Evolutionary conservation across 2,797 vertebrate species (phyloP).

Genomic region (Gadopsis marmoratus): DNA sequence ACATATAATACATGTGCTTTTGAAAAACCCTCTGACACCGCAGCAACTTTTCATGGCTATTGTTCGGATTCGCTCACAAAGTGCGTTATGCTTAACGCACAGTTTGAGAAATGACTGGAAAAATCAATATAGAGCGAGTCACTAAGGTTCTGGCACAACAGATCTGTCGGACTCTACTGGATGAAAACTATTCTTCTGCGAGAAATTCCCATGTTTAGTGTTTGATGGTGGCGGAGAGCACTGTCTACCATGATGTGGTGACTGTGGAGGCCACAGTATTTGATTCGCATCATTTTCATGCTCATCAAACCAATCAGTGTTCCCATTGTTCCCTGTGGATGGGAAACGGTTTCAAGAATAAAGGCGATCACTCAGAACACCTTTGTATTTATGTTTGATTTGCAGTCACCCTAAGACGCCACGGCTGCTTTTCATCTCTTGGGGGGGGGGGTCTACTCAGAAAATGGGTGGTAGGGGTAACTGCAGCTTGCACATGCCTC

Average conservation of each 20-base stretch:
- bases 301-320: neutral
- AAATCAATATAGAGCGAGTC: neutral
- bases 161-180: neutral
- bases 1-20: neutral
- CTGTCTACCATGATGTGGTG: neutral
- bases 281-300: neutral
- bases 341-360: conserved; percentile 2
- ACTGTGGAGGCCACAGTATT: neutral
- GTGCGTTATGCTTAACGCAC: neutral
- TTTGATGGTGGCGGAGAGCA: neutral
- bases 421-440: neutral
- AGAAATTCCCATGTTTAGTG: neutral
- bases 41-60: neutral
- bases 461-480: too few relatives aligned
- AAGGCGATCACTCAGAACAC: neutral
- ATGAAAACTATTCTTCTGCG: neutral
- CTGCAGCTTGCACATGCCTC: too few relatives aligned
- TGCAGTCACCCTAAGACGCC: neutral
- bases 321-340: neutral
- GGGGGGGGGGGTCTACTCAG: too few relatives aligned
- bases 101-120: neutral
- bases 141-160: neutral
- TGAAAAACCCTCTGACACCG: neutral
- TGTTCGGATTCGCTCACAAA: neutral
- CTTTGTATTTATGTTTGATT: neutral